Percentiles rank a stretch among this genome's conserved stretches.
Conservation (phyloP, 2,113 vertebrate species). For the Paratilapia polleni region DNA sequence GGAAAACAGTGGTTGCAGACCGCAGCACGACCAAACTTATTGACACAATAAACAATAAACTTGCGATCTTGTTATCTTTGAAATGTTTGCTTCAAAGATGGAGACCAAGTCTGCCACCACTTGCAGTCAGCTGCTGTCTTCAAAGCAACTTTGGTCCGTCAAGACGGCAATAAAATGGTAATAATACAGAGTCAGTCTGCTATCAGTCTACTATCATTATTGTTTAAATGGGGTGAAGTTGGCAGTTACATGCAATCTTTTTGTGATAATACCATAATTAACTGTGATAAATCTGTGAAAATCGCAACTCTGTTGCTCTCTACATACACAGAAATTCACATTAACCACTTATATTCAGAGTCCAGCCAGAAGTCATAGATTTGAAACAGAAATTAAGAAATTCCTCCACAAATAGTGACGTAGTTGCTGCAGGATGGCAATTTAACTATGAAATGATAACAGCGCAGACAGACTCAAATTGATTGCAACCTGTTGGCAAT, state of each 20-base stretch:
- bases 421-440: no score
- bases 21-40: background rate
- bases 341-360: background rate
- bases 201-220: background rate
- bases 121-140: background rate
- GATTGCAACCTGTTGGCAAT: no score
- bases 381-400: no score
- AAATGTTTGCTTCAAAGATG: background rate
- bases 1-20: background rate
- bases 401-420: no score
- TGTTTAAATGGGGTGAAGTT: background rate
- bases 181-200: background rate
- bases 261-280: background rate
- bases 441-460: no score
- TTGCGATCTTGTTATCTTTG: background rate
- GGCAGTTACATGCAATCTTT: background rate
- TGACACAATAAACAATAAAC: background rate
- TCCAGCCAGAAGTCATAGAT: background rate
- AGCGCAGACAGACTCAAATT: no score
- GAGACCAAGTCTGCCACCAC: background rate
- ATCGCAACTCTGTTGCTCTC: background rate
- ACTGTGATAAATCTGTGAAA: no score
- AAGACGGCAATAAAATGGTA: background rate
- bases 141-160: background rate
- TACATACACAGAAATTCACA: background rate